These are phyloP conservation scores for Mobula hypostoma DNA, from an alignment of 2,113 vertebrate species.

Conservation along the genomic window DNA sequence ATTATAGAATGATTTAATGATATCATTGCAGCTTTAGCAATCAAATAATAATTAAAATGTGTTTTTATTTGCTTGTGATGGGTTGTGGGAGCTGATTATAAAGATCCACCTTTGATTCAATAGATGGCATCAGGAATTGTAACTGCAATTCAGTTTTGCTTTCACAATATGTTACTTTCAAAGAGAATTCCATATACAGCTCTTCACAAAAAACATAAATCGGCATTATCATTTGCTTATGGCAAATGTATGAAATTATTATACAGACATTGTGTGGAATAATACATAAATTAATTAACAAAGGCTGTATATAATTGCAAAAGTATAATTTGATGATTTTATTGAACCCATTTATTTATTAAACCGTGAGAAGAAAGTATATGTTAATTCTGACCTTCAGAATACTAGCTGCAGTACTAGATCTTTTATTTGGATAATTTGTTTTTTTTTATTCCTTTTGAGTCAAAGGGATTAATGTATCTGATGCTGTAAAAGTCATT, in stretches of 20 bases:
- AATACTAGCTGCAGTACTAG: neutral
- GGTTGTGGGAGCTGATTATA: neutral
- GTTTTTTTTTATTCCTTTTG: neutral
- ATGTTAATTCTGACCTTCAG: neutral
- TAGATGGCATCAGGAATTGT: neutral
- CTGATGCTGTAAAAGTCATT: neutral
- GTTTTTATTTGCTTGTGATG: neutral
- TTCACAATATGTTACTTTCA: too few species aligned
- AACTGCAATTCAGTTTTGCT: neutral
- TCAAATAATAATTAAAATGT: neutral
- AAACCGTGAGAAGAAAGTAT: neutral
- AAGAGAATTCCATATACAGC: neutral
- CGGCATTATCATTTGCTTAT: neutral
- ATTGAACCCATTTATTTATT: neutral
- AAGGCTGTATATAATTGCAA: neutral
- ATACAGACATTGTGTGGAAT: neutral
- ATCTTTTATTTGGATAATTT: neutral
- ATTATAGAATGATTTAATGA: neutral
- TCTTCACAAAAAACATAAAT: neutral
- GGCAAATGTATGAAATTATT: neutral
- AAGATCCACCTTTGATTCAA: neutral
- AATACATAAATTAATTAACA: neutral
- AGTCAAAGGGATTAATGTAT: neutral
- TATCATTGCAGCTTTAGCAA: neutral
- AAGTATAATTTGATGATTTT: neutral